Percentiles rank a stretch among this genome's conserved stretches.
Evolutionary conservation across 2,113 vertebrate genomes (phyloP).

Genomic region (Gasterosteus aculeatus): DNA sequence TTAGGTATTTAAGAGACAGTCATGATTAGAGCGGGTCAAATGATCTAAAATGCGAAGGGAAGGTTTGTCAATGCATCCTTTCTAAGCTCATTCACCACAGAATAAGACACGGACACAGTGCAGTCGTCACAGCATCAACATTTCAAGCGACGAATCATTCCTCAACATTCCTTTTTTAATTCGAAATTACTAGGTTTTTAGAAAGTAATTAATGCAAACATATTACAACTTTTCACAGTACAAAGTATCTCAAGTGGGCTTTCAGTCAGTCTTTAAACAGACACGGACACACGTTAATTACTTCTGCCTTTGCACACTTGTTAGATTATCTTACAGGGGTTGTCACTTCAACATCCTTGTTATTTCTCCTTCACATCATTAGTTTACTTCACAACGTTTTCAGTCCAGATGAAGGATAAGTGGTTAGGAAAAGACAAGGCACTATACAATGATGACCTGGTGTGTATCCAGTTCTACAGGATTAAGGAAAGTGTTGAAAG

Average conservation of each 20-base stretch:
- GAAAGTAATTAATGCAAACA: not conserved
- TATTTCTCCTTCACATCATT: not conserved
- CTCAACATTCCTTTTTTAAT: not conserved
- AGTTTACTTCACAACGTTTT: not conserved
- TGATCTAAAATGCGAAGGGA: not conserved
- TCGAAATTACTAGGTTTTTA: too few relatives aligned
- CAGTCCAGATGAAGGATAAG: not conserved
- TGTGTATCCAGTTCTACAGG: not conserved
- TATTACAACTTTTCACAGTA: not conserved
- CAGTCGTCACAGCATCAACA: not conserved
- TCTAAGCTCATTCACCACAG: not conserved
- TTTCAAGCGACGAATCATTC: not conserved
- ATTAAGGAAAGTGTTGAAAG: not conserved
- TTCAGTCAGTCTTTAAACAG: too few relatives aligned
- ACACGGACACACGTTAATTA: not conserved
- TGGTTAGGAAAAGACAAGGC: not conserved
- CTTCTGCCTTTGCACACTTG: not conserved
- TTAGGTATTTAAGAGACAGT: not conserved
- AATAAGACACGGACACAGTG: not conserved
- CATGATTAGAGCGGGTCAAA: not conserved
- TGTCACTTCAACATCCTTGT: not conserved
- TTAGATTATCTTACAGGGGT: not conserved
- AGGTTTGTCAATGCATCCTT: not conserved
- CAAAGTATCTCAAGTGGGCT: not conserved
- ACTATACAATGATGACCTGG: not conserved